Percentiles rank a stretch among this genome's conserved stretches.
phyloP scores from a whole-genome alignment of 2,797 vertebrate genomes.

The Strix occidentalis region DNA sequence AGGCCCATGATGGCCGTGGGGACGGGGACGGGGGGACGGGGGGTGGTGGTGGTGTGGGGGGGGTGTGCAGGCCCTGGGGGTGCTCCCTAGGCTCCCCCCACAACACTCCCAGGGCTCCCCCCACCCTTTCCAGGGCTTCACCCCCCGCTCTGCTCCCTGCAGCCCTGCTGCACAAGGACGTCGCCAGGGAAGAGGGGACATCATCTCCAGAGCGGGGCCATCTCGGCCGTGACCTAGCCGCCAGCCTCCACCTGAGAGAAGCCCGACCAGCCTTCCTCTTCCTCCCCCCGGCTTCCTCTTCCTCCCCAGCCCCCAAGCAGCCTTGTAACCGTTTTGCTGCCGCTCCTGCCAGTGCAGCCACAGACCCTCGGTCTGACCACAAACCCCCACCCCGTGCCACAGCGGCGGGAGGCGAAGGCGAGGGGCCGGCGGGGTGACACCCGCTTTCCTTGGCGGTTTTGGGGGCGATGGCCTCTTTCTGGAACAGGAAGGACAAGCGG shows the following conservation, averaged over 20 bases:
- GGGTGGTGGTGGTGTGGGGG: too few species aligned
- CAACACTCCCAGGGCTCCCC: too few species aligned
- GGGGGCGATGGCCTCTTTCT: not conserved
- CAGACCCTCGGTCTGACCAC: not conserved
- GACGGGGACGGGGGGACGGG: too few species aligned
- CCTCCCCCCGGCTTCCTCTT: not conserved
- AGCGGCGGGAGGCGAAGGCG: rapidly evolving
- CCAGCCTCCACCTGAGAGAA: not conserved
- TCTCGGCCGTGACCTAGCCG: not conserved
- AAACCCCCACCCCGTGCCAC: too few species aligned
- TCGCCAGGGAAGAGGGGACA: too few species aligned
- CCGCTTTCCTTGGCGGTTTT: rapidly evolving
- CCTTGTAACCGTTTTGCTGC: not conserved
- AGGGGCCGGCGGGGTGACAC: not conserved
- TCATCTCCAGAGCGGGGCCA: too few species aligned
- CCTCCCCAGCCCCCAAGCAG: not conserved
- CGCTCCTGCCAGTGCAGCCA: not conserved
- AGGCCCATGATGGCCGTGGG: not conserved
- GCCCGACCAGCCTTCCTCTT: not conserved
- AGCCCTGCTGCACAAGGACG: not conserved
- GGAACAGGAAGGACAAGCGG: not conserved
- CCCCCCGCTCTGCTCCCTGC: not conserved
- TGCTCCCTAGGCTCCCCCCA: too few species aligned
- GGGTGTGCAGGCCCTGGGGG: too few species aligned
- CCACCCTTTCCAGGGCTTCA: not conserved